A percentile compares a stretch with the other conserved stretches of the same genome.
These are phyloP conservation scores for Epinotia demarniana DNA, from an alignment of 2,888 invertebrate species.

Conservation along the genomic window DNA sequence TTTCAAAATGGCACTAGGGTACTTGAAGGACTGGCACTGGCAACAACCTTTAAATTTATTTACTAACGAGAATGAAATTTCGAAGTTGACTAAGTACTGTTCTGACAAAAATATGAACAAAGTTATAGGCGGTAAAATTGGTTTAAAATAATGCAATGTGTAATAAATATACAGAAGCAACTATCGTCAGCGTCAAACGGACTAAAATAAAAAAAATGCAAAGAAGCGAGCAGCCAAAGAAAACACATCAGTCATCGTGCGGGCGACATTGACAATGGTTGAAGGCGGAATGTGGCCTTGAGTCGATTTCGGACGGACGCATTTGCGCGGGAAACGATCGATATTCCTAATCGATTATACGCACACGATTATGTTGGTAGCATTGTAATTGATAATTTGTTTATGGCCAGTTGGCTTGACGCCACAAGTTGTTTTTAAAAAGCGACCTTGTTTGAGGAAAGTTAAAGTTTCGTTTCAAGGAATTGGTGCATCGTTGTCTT, in stretches of 20 bases:
- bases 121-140: constrained; percentile 2
- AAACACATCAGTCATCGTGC: constrained; percentile 71
- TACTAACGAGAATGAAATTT: neutral
- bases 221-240: constrained; percentile 58
- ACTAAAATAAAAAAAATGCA: constrained; percentile 14
- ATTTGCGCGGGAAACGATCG: constrained; percentile 68
- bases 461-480: constrained; percentile 21
- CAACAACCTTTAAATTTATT: neutral
- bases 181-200: neutral
- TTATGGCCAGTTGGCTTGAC: constrained; percentile 35
- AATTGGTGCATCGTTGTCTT: neutral
- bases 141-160: neutral
- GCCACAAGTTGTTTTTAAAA: neutral
- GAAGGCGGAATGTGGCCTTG: constrained; percentile 82
- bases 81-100: neutral
- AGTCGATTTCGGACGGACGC: constrained; percentile 71
- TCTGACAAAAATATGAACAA: neutral
- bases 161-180: constrained; percentile 5
- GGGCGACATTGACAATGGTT: constrained; percentile 81
- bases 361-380: constrained; percentile 44
- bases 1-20: neutral
- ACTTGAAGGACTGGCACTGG: neutral
- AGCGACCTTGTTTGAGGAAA: constrained; percentile 26
- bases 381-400: constrained; percentile 43
- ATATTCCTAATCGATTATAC: constrained; percentile 44